Base-by-base conservation (phyloP, 2,888 invertebrate species). In the Tachina grossa region DNA sequence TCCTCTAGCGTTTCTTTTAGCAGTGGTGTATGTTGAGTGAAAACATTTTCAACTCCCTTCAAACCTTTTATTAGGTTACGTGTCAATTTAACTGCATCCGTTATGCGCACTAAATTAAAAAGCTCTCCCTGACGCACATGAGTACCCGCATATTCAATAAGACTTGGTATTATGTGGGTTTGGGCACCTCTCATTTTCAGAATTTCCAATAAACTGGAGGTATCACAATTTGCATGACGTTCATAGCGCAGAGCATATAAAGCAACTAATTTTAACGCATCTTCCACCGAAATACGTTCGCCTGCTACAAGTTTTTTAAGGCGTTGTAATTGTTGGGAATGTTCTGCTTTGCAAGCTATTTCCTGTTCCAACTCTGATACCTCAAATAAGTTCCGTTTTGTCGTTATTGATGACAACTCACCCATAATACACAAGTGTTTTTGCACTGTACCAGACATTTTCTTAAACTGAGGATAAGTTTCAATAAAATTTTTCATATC, bases 401-500 rank as follows among this genome's bases (percentile, higher is more conserved):
- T 95, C 61, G 99, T 98, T 85, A 97, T 93, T 19, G 96, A 94
- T 0, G 98, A 98, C 87, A 99, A 93, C 93, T 99, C 99, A 0
- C 98, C 98, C 75, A 99, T 98, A 49, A 99, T 96, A 0, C 98
- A 98, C 68, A 99, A 97, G 93, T 99, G 99, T 92, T 99, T 99
- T 9, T 98, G 96, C 39, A 99, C 98, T 2, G 99, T 98, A 22
- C 98, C 98, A 0, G 97, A 97, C 95, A 98, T 95, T 95, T 97
- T 97, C 94, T 98, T 99, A 92, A 99, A 99, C 88, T 99, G 96
- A 0, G 99, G 99, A 93, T 99, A 99, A 14, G 97, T 96, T 92
- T 99, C 99, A 0, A 99, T 97, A 92, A 99, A 99, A 90, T 95
- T 96, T 94, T 99, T 99, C 99, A 99, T 99, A 92, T 99, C 99